Evolutionary conservation across 2,797 vertebrate genomes (phyloP), one percentile per base, ranked within the genome.

Genomic region (Linurgus olivaceus): DNA sequence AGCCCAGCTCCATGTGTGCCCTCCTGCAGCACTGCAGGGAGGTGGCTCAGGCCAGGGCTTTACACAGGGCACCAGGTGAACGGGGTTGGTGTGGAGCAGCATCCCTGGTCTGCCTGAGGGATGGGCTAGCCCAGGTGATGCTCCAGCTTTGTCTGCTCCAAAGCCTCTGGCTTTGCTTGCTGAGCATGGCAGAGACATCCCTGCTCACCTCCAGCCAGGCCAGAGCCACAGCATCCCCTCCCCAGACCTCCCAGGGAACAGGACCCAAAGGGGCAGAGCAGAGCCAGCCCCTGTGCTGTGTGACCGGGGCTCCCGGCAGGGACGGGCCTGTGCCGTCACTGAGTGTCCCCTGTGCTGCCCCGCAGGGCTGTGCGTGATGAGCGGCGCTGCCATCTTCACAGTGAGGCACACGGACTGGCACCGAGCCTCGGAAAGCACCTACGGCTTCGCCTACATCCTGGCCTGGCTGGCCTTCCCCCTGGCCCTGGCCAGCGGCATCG

Each of bases 381-480:
- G 98, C 0, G 99, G 96, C 1, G 99, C 99, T 0, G 98, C 99
- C 97, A 99, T 99, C 98, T 99, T 99, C 98, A 99, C 99, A 2
- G 99, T 99, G 97, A 98, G 98, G 98, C 97, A 98, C 92, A 93
- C 98, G 2, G 97, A 98, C 5, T 95, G 96, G 73, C 74, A 91
- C 13, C 25, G 20, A 65, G 75, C 77, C 94, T 3, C 48, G 2
- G 52, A 37, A 0, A 52, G 11, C 7, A 31, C 88, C n/a, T 99
- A 98, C 0, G 99, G 99, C 91, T 99, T 99, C 4, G 97, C 99
- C 88, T 99, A 99, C 63, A 98, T 99, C 95, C 96, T 99, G 97
- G 99, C 99, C 24, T 99, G 99, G 99, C 97, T 99, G 97, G 98
- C 99, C 16, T 99, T 99, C 97, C 99, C 99, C 7, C 96, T 99